A percentile compares a stretch with the other conserved stretches of the same genome.
Evolutionary conservation across 2,113 vertebrate genomes (phyloP).

Genomic region (Oreochromis aureus): DNA sequence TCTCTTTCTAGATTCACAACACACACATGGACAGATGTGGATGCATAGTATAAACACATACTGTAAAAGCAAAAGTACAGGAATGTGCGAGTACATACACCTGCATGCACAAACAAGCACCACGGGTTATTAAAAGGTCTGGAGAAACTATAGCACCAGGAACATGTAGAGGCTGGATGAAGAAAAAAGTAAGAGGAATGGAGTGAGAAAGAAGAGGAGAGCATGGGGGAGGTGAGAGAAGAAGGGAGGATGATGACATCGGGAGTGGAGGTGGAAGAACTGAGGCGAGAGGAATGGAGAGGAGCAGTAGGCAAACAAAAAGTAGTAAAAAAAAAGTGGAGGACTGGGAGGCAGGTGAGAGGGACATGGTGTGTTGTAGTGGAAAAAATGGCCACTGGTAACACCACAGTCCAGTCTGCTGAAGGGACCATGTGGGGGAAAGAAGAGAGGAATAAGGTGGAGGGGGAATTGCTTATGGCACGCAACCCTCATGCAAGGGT

Average conservation of each 20-base stretch:
- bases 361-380: neutral
- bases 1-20: constrained; percentile 3
- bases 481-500: constrained; percentile 7
- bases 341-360: neutral
- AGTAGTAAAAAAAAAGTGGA: neutral
- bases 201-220: neutral
- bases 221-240: neutral
- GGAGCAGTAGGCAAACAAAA: neutral
- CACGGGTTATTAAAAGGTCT: constrained; percentile 20
- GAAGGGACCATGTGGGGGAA: neutral
- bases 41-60: neutral
- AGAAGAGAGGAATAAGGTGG: neutral
- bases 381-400: neutral
- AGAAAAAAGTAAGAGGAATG: neutral
- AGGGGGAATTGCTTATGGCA: constrained; percentile 3
- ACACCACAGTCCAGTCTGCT: constrained; percentile 13
- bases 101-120: constrained; percentile 10
- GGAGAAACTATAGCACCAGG: constrained; percentile 12
- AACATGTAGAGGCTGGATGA: constrained; percentile 18
- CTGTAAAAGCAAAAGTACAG: neutral
- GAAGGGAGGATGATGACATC: neutral
- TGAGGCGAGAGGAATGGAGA: neutral
- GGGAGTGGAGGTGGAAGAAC: neutral
- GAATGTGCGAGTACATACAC: neutral
- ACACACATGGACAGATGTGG: neutral